phyloP scores from a whole-genome alignment of 30 jellyfish, hydroid and myxozoan genomes.

The Pelagia noctiluca region DNA sequence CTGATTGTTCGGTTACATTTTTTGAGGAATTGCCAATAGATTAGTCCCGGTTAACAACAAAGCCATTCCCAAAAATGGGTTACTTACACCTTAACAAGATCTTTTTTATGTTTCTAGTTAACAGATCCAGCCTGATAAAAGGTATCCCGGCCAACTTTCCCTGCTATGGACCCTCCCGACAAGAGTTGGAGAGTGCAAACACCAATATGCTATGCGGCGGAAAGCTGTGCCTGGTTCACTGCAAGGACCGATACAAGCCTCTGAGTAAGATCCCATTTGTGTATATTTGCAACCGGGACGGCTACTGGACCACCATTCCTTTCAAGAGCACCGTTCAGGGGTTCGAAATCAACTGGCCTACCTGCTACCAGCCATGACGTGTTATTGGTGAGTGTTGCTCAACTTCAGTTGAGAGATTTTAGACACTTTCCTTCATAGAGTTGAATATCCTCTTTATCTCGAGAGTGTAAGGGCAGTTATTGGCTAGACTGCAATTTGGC shows the following conservation, averaged over 20 bases:
- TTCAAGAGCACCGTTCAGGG: conserved; percentile 36
- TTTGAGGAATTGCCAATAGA: no score
- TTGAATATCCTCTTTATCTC: no score
- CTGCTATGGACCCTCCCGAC: conserved; percentile 62
- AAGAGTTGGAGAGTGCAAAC: conserved; percentile 36
- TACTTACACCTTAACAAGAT: no score
- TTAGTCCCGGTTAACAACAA: no score
- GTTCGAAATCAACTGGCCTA: conserved; percentile 55
- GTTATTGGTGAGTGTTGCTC: no score
- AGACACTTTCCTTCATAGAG: no score
- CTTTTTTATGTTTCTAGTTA: conserved; percentile 6
- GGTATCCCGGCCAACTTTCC: conserved; percentile 64
- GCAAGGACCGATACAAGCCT: conserved; percentile 59
- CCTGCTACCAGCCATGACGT: conserved; percentile 39
- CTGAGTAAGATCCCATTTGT: conserved; percentile 62
- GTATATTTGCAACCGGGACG: conserved; percentile 69
- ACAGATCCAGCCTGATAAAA: background rate
- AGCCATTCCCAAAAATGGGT: no score
- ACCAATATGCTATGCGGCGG: conserved; percentile 76
- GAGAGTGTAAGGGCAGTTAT: no score
- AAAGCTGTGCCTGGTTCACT: conserved; percentile 63
- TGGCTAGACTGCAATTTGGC: no score
- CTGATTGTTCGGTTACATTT: no score
- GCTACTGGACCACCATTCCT: conserved; percentile 74
- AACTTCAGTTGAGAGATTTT: no score